These are phyloP conservation scores for Coendou prehensilis DNA, from an alignment of 2,797 vertebrate genomes.

Conservation along the genomic window DNA sequence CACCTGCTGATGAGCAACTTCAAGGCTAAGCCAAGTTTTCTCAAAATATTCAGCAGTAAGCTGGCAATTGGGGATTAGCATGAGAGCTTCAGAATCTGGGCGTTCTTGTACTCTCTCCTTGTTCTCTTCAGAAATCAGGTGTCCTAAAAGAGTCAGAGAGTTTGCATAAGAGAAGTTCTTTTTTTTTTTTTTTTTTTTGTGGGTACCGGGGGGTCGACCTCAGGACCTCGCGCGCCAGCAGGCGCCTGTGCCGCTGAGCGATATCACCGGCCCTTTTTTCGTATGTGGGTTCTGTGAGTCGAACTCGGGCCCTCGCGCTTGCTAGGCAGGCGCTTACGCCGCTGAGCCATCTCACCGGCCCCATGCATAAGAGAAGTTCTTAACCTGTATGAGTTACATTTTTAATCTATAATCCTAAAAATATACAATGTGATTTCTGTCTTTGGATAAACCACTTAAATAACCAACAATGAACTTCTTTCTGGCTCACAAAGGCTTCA, in stretches of 20 bases:
- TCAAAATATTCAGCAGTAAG: slow-evolving; percentile 95
- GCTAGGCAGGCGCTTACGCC: no score
- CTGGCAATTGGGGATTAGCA: slow-evolving; percentile 86
- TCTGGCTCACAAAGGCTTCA: slow-evolving; percentile 45
- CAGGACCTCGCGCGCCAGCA: no score
- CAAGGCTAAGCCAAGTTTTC: slow-evolving; percentile 92
- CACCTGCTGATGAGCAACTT: slow-evolving; percentile 84
- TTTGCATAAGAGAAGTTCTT: slow-evolving; percentile 61
- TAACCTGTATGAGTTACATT: background rate
- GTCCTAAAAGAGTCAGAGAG: slow-evolving; percentile 83
- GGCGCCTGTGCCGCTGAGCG: no score
- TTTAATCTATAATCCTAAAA: background rate
- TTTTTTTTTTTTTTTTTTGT: no score
- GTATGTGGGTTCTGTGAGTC: no score
- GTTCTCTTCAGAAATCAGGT: slow-evolving; percentile 81
- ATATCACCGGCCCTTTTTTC: no score
- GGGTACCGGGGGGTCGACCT: no score
- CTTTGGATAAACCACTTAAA: slow-evolving; percentile 37
- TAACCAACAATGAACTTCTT: slow-evolving; percentile 18
- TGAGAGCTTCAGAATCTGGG: slow-evolving; percentile 81
- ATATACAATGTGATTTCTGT: background rate
- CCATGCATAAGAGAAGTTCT: slow-evolving; percentile 56
- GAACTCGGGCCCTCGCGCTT: no score
- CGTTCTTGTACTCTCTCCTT: slow-evolving; percentile 79
- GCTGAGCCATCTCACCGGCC: no score